Conservation (phyloP, 1,140 invertebrate genomes). For the Drosophila hydei region DNA sequence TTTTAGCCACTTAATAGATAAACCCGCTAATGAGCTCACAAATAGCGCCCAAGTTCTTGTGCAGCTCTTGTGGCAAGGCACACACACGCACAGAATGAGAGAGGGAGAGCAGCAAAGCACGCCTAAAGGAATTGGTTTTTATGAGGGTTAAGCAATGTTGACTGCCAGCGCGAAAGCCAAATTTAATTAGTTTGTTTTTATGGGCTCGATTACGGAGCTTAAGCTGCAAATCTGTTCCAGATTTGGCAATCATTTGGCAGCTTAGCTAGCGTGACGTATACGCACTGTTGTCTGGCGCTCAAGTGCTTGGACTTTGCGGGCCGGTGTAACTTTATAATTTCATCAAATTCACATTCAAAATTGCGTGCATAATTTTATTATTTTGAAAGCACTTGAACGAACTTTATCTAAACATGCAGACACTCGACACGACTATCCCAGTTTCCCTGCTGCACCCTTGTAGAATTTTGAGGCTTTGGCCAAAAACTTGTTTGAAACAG, state of each 20-base stretch:
- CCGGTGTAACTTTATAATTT: slow-evolving; percentile 71
- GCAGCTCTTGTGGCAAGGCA: slow-evolving; percentile 5
- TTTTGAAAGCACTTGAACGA: slow-evolving; percentile 75
- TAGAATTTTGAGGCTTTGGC: slow-evolving; percentile 35
- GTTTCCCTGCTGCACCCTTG: slow-evolving; percentile 5
- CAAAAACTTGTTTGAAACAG: slow-evolving; percentile 76
- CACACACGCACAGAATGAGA: background rate
- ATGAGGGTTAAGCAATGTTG: slow-evolving; percentile 28
- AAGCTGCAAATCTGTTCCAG: slow-evolving; percentile 24
- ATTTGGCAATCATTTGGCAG: slow-evolving; percentile 29
- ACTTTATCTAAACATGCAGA: slow-evolving; percentile 77
- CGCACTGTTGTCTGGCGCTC: slow-evolving; percentile 16
- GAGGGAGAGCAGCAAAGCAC: background rate
- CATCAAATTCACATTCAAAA: slow-evolving; percentile 77
- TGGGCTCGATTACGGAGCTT: slow-evolving; percentile 26
- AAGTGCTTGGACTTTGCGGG: slow-evolving; percentile 16
- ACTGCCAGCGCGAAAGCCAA: slow-evolving; percentile 12
- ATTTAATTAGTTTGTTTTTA: slow-evolving; percentile 50
- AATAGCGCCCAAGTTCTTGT: slow-evolving; percentile 22
- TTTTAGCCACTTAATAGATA: slow-evolving; percentile 33
- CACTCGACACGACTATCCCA: slow-evolving; percentile 19
- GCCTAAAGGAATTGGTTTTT: slow-evolving; percentile 38
- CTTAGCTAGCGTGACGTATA: slow-evolving; percentile 26
- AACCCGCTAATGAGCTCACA: slow-evolving; percentile 47
- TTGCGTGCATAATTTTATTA: slow-evolving; percentile 80